Evolutionary conservation across 2,888 invertebrate species (phyloP).

Genomic region (Plagiodera versicolora): DNA sequence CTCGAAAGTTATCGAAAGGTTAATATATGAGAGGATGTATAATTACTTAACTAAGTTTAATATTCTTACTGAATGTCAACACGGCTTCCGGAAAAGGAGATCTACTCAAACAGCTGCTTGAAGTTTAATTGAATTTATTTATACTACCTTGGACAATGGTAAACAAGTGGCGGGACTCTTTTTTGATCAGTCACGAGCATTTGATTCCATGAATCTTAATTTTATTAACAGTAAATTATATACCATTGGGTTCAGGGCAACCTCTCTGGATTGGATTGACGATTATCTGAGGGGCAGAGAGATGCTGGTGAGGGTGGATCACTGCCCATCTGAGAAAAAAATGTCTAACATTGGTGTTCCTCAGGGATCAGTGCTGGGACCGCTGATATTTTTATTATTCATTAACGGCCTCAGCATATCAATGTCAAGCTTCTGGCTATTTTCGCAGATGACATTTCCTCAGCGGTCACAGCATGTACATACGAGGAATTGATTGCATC

Average conservation of each 20-base stretch:
- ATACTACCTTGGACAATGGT: not conserved
- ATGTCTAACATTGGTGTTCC: not conserved
- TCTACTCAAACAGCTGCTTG: not conserved
- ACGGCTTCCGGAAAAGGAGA: not conserved
- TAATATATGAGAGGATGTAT: no score
- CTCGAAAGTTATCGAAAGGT: no score
- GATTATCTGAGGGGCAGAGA: constrained; percentile 2
- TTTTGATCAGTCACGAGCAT: constrained; percentile 10
- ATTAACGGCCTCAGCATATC: no score
- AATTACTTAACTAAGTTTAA: no score
- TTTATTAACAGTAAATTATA: constrained; percentile 16
- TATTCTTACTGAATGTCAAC: not conserved
- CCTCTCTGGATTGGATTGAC: constrained; percentile 59
- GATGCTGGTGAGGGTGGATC: not conserved
- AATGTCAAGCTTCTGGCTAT: no score
- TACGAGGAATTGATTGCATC: no score
- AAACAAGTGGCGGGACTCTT: not conserved
- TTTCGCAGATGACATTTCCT: no score
- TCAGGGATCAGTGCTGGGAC: not conserved
- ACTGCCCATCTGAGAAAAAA: not conserved
- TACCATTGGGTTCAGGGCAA: constrained; percentile 14
- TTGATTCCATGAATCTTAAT: constrained; percentile 8
- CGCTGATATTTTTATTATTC: not conserved
- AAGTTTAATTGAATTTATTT: not conserved
- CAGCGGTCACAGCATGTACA: no score